These are phyloP conservation scores for Aplochiton taeniatus DNA, from an alignment of 2,797 vertebrate species.

Conservation along the genomic window DNA sequence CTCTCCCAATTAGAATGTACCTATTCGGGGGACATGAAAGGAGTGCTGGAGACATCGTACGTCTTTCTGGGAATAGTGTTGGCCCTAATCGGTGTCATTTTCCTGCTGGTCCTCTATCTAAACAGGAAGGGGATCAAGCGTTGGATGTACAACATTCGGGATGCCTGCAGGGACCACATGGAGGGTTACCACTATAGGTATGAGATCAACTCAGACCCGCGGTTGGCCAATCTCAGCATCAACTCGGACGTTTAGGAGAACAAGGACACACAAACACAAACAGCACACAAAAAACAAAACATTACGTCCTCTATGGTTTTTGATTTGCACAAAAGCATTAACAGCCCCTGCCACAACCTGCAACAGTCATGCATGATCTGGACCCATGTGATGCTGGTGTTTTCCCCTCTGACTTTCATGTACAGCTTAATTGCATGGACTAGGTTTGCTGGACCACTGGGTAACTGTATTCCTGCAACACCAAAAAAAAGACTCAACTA, in stretches of 20 bases:
- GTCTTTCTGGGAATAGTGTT: constrained; percentile 95
- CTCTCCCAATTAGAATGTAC: constrained; percentile 76
- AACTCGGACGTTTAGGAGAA: constrained; percentile 89
- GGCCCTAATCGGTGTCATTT: constrained; percentile 95
- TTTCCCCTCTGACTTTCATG: constrained; percentile 58
- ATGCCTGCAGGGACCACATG: constrained; percentile 98
- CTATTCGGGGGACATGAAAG: constrained; percentile 64
- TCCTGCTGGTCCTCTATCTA: constrained; percentile 95
- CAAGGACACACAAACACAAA: constrained; percentile 12
- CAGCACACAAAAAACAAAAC: constrained; percentile 32
- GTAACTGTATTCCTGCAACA: constrained; percentile 22
- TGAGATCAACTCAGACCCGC: constrained; percentile 92
- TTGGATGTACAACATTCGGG: constrained; percentile 97
- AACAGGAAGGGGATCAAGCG: constrained; percentile 98
- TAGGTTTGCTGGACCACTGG: constrained; percentile 49
- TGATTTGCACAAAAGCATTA: constrained; percentile 83
- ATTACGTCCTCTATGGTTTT: constrained; percentile 42
- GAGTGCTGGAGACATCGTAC: constrained; percentile 92
- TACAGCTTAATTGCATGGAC: constrained; percentile 71
- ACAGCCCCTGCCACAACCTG: constrained; percentile 13
- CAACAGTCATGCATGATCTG: neutral
- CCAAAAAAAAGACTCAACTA: no score
- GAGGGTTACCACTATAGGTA: constrained; percentile 99
- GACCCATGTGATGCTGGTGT: constrained; percentile 53
- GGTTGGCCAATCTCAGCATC: constrained; percentile 91